Percentiles rank a stretch among this genome's conserved stretches.
phyloP scores from a whole-genome alignment of 2,113 vertebrate species.

The Meles meles region DNA sequence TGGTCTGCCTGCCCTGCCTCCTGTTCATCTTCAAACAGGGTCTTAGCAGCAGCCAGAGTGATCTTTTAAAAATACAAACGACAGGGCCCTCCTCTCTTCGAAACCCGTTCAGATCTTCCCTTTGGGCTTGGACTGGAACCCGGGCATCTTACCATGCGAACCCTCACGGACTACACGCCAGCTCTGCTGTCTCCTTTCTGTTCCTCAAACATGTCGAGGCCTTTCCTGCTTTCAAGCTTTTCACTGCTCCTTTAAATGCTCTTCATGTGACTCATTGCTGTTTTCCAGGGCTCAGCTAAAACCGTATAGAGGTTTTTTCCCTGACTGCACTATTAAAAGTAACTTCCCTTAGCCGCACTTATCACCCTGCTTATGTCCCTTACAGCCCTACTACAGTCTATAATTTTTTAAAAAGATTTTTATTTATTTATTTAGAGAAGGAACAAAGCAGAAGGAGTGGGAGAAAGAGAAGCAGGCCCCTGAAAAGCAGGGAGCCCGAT shows the following conservation, averaged over 20 bases:
- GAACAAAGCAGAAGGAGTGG: no score
- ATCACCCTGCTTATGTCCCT: neutral
- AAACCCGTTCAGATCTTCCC: neutral
- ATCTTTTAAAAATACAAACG: neutral
- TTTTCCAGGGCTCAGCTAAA: neutral
- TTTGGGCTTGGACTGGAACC: neutral
- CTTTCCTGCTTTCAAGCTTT: neutral
- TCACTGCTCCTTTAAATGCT: neutral
- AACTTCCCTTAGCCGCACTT: neutral
- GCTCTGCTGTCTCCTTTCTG: neutral
- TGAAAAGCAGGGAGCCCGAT: no score
- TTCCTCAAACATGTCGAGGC: neutral
- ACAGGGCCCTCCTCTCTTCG: neutral
- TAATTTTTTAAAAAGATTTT: neutral
- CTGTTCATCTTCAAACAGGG: neutral
- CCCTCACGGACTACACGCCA: neutral
- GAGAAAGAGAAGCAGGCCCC: no score
- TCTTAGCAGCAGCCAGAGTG: neutral
- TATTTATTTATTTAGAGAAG: no score
- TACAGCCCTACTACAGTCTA: neutral
- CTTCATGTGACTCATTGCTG: neutral
- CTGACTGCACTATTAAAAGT: neutral
- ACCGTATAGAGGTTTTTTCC: neutral
- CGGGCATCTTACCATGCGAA: neutral
- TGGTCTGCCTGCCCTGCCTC: neutral